phyloP scores from a whole-genome alignment of 2,113 vertebrate species.

The Pagrus major region DNA sequence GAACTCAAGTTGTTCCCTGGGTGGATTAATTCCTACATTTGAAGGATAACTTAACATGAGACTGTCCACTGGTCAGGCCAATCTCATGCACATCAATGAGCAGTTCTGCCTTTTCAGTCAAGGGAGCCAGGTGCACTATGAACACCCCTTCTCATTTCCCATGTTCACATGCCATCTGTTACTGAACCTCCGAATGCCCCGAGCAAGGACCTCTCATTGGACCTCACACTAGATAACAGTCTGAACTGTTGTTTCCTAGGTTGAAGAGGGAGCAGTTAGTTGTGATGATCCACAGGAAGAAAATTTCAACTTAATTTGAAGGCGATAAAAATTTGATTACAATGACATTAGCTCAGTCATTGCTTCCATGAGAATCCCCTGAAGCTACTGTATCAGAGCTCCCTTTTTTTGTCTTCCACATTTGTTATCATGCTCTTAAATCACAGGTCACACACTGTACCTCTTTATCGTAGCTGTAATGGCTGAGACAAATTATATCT shows the following conservation, averaged over 20 bases:
- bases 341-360: neutral
- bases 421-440: neutral
- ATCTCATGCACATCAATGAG: neutral
- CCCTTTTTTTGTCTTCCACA: neutral
- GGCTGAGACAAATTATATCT: neutral
- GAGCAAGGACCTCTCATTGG: slow-evolving; percentile 8
- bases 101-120: neutral
- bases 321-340: neutral
- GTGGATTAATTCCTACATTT: too few species aligned
- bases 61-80: neutral
- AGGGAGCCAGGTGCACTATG: neutral
- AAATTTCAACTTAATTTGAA: neutral
- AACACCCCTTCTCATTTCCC: neutral
- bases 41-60: too few species aligned
- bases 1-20: too few species aligned
- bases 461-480: neutral
- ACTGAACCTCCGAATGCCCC: neutral
- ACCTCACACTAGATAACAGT: neutral
- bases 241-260: neutral
- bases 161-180: slow-evolving; percentile 32
- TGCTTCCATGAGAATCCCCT: neutral
- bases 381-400: neutral
- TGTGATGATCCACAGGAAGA: neutral
- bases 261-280: neutral
- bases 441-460: neutral